Evolutionary conservation across 2,113 vertebrate genomes (phyloP), one percentile per base, ranked within the genome.

Genomic region (Sinocyclocheilus maitianheensis): DNA sequence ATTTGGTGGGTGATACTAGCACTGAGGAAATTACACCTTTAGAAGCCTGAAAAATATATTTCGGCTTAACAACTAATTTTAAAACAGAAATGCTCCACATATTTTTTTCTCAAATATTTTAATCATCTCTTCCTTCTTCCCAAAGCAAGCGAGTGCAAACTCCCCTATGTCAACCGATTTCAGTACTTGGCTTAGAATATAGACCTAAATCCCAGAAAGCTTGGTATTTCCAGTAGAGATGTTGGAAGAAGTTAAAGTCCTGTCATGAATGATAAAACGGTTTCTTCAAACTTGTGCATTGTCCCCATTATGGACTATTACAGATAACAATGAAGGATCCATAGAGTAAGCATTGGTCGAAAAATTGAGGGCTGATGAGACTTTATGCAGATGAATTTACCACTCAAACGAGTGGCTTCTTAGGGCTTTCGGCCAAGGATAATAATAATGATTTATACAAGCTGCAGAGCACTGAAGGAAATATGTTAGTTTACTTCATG

Each of bases 401-500:
- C 62, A 82, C 60, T 65, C 37, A 40, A 65, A n/a, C 9, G 12
- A 51, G 2, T 26, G 4, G 43, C 63, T 69, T 82, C 62, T 11
- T 34, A 34, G 43, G 62, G 63, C 62, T 82, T 53, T 82, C 26
- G 63, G 63, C 80, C 80, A 82, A 82, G 63, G 62, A 53, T 82
- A 82, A 82, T 82, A 82, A 82, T 14, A 22, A 82, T 82, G 80
- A 82, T 82, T 82, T 82, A 69, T 69, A 30, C 63, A 13, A 82
- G 46, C 43, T 82, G n/a, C 34, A 53, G 24, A 69, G 63, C 80
- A 82, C 80, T 82, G 80, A 82, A 82, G 80, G 62, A 82, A 82
- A 82, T 82, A 69, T 3, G 80, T 81, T 81, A 80, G 78, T 65
- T 81, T 46, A 65, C 43, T 82, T 82, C 80, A 82, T 26, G 80